phyloP scores from a whole-genome alignment of 2,888 invertebrate genomes.

The Microdon myrmicae region DNA sequence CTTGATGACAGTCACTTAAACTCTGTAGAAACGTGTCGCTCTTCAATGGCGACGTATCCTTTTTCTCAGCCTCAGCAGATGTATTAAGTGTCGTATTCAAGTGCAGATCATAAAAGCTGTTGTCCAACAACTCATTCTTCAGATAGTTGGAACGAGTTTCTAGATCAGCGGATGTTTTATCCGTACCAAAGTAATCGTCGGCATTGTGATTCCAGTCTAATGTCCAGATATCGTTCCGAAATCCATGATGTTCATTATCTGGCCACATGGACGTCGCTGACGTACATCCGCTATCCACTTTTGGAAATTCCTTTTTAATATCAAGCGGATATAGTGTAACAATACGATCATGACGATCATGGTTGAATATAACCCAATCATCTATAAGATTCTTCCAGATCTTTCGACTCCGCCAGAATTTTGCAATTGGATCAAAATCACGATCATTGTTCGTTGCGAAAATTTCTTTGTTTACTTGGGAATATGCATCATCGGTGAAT shows the following conservation, averaged over 20 bases:
- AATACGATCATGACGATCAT: conserved; percentile 7
- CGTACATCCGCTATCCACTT: neutral
- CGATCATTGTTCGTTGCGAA: neutral
- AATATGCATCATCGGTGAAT: conserved; percentile 6
- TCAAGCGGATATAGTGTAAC: conserved; percentile 21
- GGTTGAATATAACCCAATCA: conserved; percentile 12
- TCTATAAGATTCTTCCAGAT: conserved; percentile 15
- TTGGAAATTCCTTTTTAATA: conserved; percentile 6
- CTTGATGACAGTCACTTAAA: conserved; percentile 11
- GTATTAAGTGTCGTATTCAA: conserved; percentile 22
- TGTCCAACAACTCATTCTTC: conserved; percentile 16
- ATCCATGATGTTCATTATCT: neutral
- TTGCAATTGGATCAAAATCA: neutral
- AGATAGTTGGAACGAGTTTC: conserved; percentile 6
- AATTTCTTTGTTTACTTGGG: conserved; percentile 7
- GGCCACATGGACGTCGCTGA: conserved; percentile 2
- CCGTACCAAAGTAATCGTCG: conserved; percentile 2
- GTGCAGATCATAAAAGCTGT: conserved; percentile 33
- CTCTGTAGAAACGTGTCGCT: conserved; percentile 19
- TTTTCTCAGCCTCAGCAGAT: conserved; percentile 2
- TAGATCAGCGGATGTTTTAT: too few species aligned
- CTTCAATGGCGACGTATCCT: conserved; percentile 6
- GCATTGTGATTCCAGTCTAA: neutral
- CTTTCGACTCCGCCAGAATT: conserved; percentile 9
- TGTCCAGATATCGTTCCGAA: neutral